Conservation (phyloP, 2,113 vertebrate species). For the Mandrillus leucophaeus region DNA sequence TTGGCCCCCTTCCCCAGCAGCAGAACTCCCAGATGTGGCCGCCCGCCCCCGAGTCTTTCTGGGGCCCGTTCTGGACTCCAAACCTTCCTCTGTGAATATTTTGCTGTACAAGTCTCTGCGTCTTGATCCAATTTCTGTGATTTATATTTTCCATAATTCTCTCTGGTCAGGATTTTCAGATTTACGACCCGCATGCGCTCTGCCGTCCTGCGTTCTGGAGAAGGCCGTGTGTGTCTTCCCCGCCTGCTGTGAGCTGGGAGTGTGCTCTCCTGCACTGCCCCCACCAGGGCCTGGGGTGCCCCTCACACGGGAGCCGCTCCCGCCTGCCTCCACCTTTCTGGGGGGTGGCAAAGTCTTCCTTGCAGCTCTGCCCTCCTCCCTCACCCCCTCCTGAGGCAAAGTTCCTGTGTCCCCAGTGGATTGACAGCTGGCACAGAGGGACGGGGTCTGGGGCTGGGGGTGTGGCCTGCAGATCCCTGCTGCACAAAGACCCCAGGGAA, state of each 20-base stretch:
- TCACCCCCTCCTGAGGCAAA: neutral
- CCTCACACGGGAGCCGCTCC: neutral
- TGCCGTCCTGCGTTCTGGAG: neutral
- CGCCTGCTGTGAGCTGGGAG: neutral
- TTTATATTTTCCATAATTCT: slow-evolving; percentile 72
- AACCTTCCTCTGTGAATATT: slow-evolving; percentile 16
- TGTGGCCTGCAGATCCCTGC: too few species aligned
- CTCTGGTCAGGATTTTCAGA: slow-evolving; percentile 57
- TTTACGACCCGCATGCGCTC: slow-evolving; percentile 12
- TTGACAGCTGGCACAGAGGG: neutral
- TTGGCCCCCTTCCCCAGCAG: neutral
- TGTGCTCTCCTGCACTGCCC: neutral
- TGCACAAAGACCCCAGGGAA: fast-evolving
- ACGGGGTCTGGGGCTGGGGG: neutral
- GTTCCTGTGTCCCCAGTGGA: neutral
- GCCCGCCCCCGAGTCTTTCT: neutral
- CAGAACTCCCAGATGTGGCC: neutral
- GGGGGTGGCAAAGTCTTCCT: neutral
- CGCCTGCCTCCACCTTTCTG: neutral
- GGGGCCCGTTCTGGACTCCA: neutral
- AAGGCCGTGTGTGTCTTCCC: slow-evolving; percentile 1
- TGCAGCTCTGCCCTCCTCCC: neutral
- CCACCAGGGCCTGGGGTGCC: neutral
- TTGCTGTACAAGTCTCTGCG: neutral
- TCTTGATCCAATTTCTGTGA: slow-evolving; percentile 67